Evolutionary conservation across 2,888 invertebrate species (phyloP), one percentile per base, ranked within the genome.

Genomic region (Ganaspis brasiliensis): DNA sequence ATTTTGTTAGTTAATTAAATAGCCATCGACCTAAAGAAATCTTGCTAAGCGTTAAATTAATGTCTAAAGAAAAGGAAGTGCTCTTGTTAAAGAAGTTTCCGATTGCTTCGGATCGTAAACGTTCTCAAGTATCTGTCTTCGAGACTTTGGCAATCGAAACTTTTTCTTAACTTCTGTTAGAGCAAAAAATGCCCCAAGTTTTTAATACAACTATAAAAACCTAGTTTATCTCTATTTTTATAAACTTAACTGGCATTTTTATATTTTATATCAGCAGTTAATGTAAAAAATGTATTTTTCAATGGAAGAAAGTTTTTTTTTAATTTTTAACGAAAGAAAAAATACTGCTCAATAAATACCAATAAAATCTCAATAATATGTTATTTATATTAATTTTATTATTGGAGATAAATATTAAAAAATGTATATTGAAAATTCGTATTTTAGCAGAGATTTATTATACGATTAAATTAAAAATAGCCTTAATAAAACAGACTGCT

Each of bases 61-160:
- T 63, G 24, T 63, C 37, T 63, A 63, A 21, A 63, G 63, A 21
- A 40, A 21, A 40, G 21, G 24, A 40, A 63, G 40, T 37, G 24
- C n/a, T 45, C 67, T 67, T 67, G 67, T 67, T 67, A 67, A 40
- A 40, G 24, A n/a, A 45, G 24, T 19, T 67, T 67, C 24, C 40
- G 24, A 45, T 67, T 67, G 63, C 40, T n/a, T 21, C 21, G 9
- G 40, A 40, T 45, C 21, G 37, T 37, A 67, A 67, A 37, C 21
- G 40, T 67, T 67, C 40, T n/a, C n/a, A 12, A 14, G 40, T 40
- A 37, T 19, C 21, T 63, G 63, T 63, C 21, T 40, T 45, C 8
- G 67, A 21, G 67, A 67, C 45, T 45, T 24, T 10, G 24, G 67
- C 67, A 67, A 67, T 67, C 45, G 45, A 24, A 67, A 67, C 45